Evolutionary conservation across 2,888 invertebrate genomes (phyloP), one percentile per base, ranked within the genome.

Genomic region (Tetranychus truncatus): DNA sequence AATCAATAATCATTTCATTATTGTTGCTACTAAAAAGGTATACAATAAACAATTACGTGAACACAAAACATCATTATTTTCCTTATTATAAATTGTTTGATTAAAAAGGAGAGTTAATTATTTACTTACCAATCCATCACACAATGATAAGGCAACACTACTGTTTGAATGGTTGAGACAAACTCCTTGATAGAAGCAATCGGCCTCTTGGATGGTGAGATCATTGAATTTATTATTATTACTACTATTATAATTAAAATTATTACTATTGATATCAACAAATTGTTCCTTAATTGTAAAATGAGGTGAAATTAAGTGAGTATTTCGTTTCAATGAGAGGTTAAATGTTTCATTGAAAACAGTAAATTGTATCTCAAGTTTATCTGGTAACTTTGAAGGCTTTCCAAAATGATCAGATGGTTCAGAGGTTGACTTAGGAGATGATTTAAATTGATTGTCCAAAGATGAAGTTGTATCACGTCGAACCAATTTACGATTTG

Each of bases 111-210:
- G 34, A 34, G 34, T 71, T 34, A 67, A 9, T 34, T 71, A 74
- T 55, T 34, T 69, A 75, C 77, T 77, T 72, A 79, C 79, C 75
- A 78, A 76, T 24, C 79, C 79, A 72, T 77, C 75, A 71, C 78
- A 78, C 5, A 78, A 24, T 6, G 78, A 78, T 9, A 79, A 11
- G 24, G 79, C 79, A 9, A 75, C 78, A 7, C 74, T 72, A 74
- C 79, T 78, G 46, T 78, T 76, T 11, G 67, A 71, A 71, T 77
- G 78, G 1, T 67, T 18, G 1, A 72, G 24, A 3, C 76, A 76
- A n/a, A 76, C 69, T 34, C 79, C 79, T 34, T 79, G 78, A 73
- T 78, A 79, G 73, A 77, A 77, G 69, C 79, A 79, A 69, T 75
- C 74, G 21, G 34, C 24, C 15, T 34, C n/a, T 34, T n/a, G 72